phyloP scores from a whole-genome alignment of 2,888 invertebrate genomes.

The Hemistola chrysoprasaria region DNA sequence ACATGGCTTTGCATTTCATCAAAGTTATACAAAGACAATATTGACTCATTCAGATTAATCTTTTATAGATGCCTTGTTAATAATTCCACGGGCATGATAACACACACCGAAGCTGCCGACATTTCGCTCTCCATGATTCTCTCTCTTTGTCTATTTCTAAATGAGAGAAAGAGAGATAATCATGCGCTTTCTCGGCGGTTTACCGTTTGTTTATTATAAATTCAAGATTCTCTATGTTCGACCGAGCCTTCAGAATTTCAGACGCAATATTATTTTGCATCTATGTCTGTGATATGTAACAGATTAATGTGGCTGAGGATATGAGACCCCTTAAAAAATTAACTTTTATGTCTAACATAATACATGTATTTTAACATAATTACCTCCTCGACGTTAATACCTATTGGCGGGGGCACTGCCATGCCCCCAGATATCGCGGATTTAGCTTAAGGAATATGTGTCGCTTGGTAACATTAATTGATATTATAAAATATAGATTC shows the following conservation, averaged over 20 bases:
- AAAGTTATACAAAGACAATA: not conserved
- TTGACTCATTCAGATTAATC: not conserved
- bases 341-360: conserved; percentile 25
- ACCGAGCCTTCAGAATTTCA: too few relatives aligned
- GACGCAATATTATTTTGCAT: conserved; percentile 10
- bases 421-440: too few relatives aligned
- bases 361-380: conserved; percentile 27
- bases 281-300: conserved; percentile 23
- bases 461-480: conserved; percentile 29
- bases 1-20: conserved; percentile 16
- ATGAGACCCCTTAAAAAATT: conserved; percentile 32
- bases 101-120: too few relatives aligned
- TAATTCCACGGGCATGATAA: too few relatives aligned
- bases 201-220: too few relatives aligned
- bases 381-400: conserved; percentile 28
- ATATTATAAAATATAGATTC: conserved; percentile 27
- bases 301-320: conserved; percentile 16
- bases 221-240: too few relatives aligned
- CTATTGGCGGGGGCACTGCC: too few relatives aligned
- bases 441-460: conserved; percentile 22
- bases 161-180: too few relatives aligned
- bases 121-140: too few relatives aligned
- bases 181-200: too few relatives aligned
- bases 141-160: too few relatives aligned
- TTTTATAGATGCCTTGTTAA: too few relatives aligned